Percentiles rank a stretch among this genome's conserved stretches.
phyloP scores from a whole-genome alignment of 1,140 invertebrate species.

The Calycopis cecrops region DNA sequence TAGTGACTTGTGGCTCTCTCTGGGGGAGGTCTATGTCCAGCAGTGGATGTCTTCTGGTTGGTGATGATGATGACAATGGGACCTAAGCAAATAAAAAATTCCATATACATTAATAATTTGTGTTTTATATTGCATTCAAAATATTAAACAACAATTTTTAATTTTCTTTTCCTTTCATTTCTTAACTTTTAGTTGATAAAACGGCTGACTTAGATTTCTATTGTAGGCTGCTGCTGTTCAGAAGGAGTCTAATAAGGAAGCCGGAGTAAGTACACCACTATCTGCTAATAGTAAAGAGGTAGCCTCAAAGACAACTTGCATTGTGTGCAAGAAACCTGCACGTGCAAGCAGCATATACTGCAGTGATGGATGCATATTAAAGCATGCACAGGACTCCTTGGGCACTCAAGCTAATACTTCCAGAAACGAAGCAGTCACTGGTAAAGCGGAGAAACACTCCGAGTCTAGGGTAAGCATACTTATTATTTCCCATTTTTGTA shows the following conservation, averaged over 20 bases:
- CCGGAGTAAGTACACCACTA: slow-evolving; percentile 29
- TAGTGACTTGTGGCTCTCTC: too few species aligned
- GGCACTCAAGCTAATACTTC: slow-evolving; percentile 58
- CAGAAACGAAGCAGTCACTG: slow-evolving; percentile 38
- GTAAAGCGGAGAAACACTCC: slow-evolving; percentile 56
- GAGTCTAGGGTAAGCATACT: slow-evolving; percentile 74
- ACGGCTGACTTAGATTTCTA: too few species aligned
- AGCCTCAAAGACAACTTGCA: slow-evolving; percentile 75
- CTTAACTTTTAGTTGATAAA: too few species aligned
- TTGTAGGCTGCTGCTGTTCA: slow-evolving; percentile 18
- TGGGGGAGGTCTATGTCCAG: too few species aligned
- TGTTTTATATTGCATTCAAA: too few species aligned
- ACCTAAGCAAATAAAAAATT: too few species aligned
- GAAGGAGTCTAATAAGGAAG: slow-evolving; percentile 22
- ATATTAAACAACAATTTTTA: too few species aligned
- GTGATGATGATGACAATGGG: too few species aligned
- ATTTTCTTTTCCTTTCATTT: too few species aligned
- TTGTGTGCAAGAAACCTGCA: slow-evolving; percentile 84
- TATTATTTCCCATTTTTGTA: not conserved
- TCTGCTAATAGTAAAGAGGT: slow-evolving; percentile 35
- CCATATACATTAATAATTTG: too few species aligned
- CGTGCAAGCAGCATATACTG: slow-evolving; percentile 88
- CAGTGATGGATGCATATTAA: slow-evolving; percentile 89
- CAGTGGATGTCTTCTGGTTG: too few species aligned
- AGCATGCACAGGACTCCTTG: slow-evolving; percentile 86